Evolutionary conservation across 2,888 invertebrate genomes (phyloP).

Genomic region (Hirtodrosophila alboralis): DNA sequence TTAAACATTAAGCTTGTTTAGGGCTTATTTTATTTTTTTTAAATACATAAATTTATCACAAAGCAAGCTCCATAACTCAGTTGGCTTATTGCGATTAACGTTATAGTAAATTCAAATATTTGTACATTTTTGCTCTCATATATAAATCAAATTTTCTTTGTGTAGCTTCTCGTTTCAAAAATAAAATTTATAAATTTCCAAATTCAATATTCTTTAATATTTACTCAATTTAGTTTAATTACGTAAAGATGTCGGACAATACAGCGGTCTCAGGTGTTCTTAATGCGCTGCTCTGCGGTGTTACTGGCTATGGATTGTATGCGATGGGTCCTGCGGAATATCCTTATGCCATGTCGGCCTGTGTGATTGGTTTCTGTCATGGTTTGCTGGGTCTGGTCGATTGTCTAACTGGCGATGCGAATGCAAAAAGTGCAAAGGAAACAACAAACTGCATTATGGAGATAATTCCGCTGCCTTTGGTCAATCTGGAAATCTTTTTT

Average conservation of each 20-base stretch:
- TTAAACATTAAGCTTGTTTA: too few relatives aligned
- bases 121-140: constrained; percentile 7
- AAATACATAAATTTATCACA: too few relatives aligned
- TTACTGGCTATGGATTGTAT: constrained; percentile 64
- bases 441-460: constrained; percentile 57
- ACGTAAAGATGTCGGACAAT: constrained; percentile 67
- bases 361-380: constrained; percentile 70
- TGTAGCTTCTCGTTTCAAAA: constrained; percentile 2
- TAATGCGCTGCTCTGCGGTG: constrained; percentile 64
- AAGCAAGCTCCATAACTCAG: constrained; percentile 56
- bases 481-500: constrained; percentile 70
- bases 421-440: constrained; percentile 12
- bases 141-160: constrained; percentile 7
- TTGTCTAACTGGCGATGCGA: constrained; percentile 15
- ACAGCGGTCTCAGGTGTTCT: constrained; percentile 33
- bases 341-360: constrained; percentile 75
- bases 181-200: neutral
- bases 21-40: too few relatives aligned
- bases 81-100: constrained; percentile 46
- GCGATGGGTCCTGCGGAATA: constrained; percentile 50
- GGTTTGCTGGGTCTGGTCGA: constrained; percentile 64
- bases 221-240: neutral
- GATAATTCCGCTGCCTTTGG: constrained; percentile 68
- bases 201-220: neutral
- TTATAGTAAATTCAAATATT: constrained; percentile 35